These are phyloP conservation scores for Trichacis sp. DNA, from an alignment of 2,888 invertebrate species.

Conservation along the genomic window DNA sequence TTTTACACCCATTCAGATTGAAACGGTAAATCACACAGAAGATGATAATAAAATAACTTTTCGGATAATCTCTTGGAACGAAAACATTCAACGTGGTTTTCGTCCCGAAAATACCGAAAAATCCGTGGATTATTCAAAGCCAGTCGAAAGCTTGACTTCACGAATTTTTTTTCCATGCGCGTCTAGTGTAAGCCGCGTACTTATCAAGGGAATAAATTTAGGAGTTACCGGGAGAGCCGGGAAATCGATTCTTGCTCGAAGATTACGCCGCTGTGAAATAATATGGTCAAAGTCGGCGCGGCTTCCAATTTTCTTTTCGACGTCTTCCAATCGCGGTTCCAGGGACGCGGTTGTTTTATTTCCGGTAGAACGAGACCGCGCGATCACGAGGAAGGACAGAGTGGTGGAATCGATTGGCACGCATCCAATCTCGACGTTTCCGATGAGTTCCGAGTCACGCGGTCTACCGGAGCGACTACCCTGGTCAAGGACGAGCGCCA, in stretches of 20 bases:
- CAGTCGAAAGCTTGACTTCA: too few relatives aligned
- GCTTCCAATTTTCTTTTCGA: slow-evolving; percentile 18
- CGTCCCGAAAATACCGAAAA: too few relatives aligned
- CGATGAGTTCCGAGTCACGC: slow-evolving; percentile 23
- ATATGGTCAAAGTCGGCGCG: slow-evolving; percentile 7
- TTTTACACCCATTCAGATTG: too few relatives aligned
- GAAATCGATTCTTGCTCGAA: background rate
- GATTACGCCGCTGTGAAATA: background rate
- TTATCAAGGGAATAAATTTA: background rate
- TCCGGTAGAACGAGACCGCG: slow-evolving; percentile 13
- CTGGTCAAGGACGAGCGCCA: slow-evolving; percentile 32
- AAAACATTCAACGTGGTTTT: too few relatives aligned
- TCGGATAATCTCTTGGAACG: too few relatives aligned
- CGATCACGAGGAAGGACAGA: too few relatives aligned
- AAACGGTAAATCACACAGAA: too few relatives aligned
- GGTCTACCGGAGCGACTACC: slow-evolving; percentile 15
- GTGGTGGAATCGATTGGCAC: slow-evolving; percentile 45
- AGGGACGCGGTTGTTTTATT: slow-evolving; percentile 18
- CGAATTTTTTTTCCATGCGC: too few relatives aligned
- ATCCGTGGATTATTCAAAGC: too few relatives aligned
- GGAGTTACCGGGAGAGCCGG: background rate
- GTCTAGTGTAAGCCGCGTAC: background rate
- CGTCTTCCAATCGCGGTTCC: slow-evolving; percentile 1
- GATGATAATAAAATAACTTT: too few relatives aligned
- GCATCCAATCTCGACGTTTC: slow-evolving; percentile 41